Evolutionary conservation across 2,888 invertebrate genomes (phyloP).

Genomic region (Harpalus rufipes): DNA sequence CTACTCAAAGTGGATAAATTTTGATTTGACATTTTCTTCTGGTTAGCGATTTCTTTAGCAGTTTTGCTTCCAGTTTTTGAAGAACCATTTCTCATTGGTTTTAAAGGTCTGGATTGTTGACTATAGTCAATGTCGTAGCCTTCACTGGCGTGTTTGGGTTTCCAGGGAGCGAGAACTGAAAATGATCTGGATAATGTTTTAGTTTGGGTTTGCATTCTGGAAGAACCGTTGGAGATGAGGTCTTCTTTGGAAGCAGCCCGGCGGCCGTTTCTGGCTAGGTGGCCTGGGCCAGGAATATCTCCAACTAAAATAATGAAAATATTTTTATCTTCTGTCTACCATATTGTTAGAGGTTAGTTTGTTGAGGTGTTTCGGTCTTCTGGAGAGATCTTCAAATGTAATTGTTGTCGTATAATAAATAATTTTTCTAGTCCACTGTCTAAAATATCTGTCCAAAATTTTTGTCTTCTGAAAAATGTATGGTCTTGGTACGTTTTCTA

Average conservation of each 20-base stretch:
- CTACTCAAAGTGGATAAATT: constrained; percentile 77
- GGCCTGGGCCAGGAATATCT: constrained; percentile 88
- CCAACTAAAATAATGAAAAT: constrained; percentile 80
- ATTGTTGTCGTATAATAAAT: no score
- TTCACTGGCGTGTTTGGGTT: constrained; percentile 86
- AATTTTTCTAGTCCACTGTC: no score
- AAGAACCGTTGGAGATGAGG: constrained; percentile 83
- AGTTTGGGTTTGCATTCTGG: constrained; percentile 82
- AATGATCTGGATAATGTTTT: constrained; percentile 88
- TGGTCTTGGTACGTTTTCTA: no score
- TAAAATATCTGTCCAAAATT: no score
- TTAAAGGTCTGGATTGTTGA: constrained; percentile 73
- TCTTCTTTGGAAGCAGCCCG: constrained; percentile 87
- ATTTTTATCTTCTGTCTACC: neutral
- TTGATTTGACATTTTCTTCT: constrained; percentile 72
- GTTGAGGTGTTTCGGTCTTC: no score
- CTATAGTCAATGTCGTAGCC: constrained; percentile 88
- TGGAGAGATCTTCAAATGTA: no score
- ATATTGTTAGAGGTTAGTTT: no score
- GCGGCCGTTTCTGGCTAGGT: constrained; percentile 77
- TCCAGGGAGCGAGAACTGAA: constrained; percentile 91
- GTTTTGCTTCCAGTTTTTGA: constrained; percentile 72
- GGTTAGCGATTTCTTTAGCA: constrained; percentile 71
- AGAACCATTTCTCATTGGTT: constrained; percentile 58
- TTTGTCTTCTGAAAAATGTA: no score